Conservation (phyloP, 1,140 invertebrate genomes). For the Achatina immaculata region DNA sequence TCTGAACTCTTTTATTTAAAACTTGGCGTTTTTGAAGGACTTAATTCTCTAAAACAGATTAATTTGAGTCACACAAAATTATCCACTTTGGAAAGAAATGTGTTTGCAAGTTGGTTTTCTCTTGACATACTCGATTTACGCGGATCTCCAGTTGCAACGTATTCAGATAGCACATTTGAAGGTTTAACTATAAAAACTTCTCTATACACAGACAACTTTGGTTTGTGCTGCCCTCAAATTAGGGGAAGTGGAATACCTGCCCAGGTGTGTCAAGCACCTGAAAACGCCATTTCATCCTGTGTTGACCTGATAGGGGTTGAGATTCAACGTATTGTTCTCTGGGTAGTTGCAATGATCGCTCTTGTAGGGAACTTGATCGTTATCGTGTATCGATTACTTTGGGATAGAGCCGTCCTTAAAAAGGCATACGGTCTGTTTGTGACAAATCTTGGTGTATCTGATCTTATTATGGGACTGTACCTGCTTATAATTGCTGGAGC, state of each 20-base stretch:
- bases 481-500: conserved; percentile 57
- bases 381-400: conserved; percentile 42
- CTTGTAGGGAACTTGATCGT: conserved; percentile 49
- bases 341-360: conserved; percentile 49
- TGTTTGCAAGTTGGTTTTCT: background rate
- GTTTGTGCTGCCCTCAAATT: conserved; percentile 50
- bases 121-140: background rate
- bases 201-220: conserved; percentile 44
- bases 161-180: background rate
- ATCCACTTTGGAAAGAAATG: background rate
- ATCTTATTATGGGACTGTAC: conserved; percentile 66
- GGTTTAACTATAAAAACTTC: background rate
- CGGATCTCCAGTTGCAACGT: background rate
- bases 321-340: conserved; percentile 48
- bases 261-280: conserved; percentile 46
- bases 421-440: conserved; percentile 53
- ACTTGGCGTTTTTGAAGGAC: background rate
- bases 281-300: conserved; percentile 53
- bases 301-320: conserved; percentile 47
- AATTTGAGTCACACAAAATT: background rate
- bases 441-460: conserved; percentile 57
- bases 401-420: conserved; percentile 5
- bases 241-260: conserved; percentile 29
- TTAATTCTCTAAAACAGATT: background rate
- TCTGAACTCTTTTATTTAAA: background rate